Conservation (phyloP, 2,797 vertebrate species). For the Brotogeris chrysoptera region DNA sequence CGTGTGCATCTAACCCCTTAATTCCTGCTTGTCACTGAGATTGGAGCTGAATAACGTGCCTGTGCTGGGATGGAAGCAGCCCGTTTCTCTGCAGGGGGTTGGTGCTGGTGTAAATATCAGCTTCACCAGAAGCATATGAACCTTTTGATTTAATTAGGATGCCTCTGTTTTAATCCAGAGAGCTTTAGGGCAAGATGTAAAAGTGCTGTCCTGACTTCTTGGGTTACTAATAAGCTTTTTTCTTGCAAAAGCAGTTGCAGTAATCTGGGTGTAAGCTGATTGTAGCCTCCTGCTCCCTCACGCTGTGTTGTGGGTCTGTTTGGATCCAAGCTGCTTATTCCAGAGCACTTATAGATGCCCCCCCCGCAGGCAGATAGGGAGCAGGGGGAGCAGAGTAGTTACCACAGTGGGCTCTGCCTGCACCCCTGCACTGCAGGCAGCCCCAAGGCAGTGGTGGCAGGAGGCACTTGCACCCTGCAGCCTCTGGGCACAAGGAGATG, state of each 20-base stretch:
- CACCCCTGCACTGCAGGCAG: not conserved
- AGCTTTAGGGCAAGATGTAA: not conserved
- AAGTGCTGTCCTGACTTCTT: not conserved
- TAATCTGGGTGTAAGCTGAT: not conserved
- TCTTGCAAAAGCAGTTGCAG: not conserved
- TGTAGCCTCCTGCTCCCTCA: not conserved
- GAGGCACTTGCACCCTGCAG: not conserved
- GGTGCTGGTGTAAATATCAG: not conserved
- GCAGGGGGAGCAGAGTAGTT: not conserved
- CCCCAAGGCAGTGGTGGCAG: not conserved
- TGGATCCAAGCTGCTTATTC: not conserved
- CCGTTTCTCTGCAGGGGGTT: not conserved
- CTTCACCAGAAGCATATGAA: not conserved
- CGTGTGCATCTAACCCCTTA: not conserved
- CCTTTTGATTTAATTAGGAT: not conserved
- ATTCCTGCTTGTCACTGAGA: not conserved
- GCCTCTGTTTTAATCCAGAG: not conserved
- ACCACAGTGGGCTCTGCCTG: fast-evolving
- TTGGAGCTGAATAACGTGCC: fast-evolving
- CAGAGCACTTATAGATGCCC: not conserved
- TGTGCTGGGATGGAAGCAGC: not conserved
- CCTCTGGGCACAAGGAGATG: not conserved
- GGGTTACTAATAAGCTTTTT: not conserved
- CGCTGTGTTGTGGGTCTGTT: not conserved
- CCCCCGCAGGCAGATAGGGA: not conserved